Evolutionary conservation across 1,140 invertebrate genomes (phyloP).

Genomic region (Dryas iulia): DNA sequence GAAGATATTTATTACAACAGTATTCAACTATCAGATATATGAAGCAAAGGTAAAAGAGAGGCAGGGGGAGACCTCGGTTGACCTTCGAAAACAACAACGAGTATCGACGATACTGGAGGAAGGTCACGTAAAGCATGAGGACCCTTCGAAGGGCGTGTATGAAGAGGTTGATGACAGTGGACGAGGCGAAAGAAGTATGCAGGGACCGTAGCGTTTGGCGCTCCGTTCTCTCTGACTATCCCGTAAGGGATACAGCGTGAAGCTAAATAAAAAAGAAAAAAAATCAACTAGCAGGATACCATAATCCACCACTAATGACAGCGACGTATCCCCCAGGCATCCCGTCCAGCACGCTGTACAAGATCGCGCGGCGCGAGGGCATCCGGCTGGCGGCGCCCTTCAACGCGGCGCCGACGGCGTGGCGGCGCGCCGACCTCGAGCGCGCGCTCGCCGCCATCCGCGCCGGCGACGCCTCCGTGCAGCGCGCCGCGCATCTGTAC

Average conservation of each 20-base stretch:
- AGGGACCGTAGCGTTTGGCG: no score
- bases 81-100: no score
- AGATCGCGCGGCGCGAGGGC: conserved; percentile 93
- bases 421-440: conserved; percentile 91
- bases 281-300: no score
- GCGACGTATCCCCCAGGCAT: conserved; percentile 80
- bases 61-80: no score
- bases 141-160: no score
- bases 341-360: conserved; percentile 93
- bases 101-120: no score
- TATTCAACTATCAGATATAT: no score
- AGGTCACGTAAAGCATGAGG: no score
- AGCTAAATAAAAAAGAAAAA: background rate
- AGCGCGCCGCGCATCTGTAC: conserved; percentile 90
- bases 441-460: conserved; percentile 91
- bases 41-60: no score
- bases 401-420: conserved; percentile 94
- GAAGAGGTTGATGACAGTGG: no score
- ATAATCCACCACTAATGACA: background rate
- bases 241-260: background rate
- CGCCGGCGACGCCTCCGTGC: conserved; percentile 90
- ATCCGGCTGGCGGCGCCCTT: conserved; percentile 92
- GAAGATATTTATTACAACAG: no score
- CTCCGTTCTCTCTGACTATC: background rate
- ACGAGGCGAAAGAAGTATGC: no score